Evolutionary conservation across 1,140 invertebrate genomes (phyloP), one percentile per base, ranked within the genome.

Genomic region (Apis florea): DNA sequence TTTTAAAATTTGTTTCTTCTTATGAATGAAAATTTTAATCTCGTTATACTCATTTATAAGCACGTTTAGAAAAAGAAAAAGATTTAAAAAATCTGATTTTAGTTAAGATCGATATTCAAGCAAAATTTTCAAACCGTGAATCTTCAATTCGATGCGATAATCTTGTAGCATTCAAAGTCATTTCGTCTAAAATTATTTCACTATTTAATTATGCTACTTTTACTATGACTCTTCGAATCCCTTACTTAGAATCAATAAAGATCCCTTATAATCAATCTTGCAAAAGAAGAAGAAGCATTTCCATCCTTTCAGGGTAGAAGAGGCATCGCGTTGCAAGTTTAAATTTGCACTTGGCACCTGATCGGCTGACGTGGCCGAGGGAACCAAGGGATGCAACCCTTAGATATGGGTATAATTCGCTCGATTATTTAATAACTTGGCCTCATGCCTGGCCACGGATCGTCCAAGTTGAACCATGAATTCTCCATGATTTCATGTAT

Each of bases 361-460:
- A 69, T 71, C 66, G 66, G 79, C 79, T 85, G 79, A 85, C 84
- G 84, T 72, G 59, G 84, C 78, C 78, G 6, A 68, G 51, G 61
- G 54, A 49, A 24, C 13, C n/a, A 26, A 26, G 76, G 40, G 64
- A 26, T 75, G 59, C 31, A 17, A 12, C 51, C 9, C 31, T 19
- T 11, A 6, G 51, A 47, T 19, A 26, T 59, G 68, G 24, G 47
- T 40, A 85, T 83, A 85, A 85, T 86, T 86, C 59, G 85, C 80
- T 79, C 56, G 70, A 85, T 86, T 86, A 85, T 85, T 88, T 89
- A 89, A 89, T 87, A 82, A 82, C 64, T 82, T 83, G 78, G 86
- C 81, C 79, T 82, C 63, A 58, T 69, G 83, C 75, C 83, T 82
- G 82, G 78, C 58, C 17, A 21, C 19, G 56, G 63, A 75, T 59